Percentiles rank a stretch among this genome's conserved stretches.
Conservation (phyloP, 2,113 vertebrate genomes). For the Ctenomys sociabilis region DNA sequence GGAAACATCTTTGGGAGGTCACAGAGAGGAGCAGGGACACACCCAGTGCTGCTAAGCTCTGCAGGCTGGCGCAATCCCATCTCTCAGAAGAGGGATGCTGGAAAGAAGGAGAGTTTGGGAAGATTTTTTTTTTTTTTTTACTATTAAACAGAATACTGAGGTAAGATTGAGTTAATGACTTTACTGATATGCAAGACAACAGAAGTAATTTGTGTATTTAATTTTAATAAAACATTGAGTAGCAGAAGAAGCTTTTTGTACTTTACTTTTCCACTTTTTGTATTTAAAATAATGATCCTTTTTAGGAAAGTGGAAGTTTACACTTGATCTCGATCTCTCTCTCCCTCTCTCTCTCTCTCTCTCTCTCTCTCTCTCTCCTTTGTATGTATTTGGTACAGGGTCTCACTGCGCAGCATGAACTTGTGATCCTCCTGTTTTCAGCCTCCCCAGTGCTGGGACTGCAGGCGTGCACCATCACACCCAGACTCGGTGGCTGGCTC, state of each 20-base stretch:
- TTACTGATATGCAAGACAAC: background rate
- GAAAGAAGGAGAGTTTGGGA: no score
- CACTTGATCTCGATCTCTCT: no score
- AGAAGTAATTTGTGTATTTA: background rate
- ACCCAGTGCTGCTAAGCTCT: background rate
- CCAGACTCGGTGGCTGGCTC: no score
- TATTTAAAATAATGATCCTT: constrained; percentile 48
- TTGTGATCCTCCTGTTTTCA: no score
- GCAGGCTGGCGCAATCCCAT: background rate
- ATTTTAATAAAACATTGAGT: constrained; percentile 17
- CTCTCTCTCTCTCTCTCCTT: no score
- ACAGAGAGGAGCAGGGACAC: background rate
- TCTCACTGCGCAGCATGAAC: no score
- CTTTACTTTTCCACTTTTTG: background rate
- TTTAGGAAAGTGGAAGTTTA: no score
- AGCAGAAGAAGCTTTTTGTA: background rate
- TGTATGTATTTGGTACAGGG: no score
- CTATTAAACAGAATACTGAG: background rate
- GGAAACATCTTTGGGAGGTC: background rate
- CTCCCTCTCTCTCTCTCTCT: no score
- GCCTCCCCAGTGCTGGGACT: no score
- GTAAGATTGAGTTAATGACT: background rate
- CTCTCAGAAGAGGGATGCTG: background rate
- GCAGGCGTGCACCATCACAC: no score
- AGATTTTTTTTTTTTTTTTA: no score